phyloP scores from a whole-genome alignment of 2,888 invertebrate genomes.

The Limulus polyphemus region DNA sequence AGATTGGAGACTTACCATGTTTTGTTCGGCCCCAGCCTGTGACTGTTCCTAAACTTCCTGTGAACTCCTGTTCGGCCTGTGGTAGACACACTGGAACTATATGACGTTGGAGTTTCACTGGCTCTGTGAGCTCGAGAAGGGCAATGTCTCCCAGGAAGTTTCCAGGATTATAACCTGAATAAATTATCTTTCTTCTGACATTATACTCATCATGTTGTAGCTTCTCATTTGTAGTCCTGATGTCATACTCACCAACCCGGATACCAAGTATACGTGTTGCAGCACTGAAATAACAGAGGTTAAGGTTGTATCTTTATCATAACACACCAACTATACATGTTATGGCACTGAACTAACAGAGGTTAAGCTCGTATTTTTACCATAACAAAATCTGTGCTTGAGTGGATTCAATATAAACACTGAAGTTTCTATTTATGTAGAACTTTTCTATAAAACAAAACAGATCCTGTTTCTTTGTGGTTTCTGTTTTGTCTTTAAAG shows the following conservation, averaged over 20 bases:
- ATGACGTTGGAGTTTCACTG: constrained; percentile 77
- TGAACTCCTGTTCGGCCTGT: constrained; percentile 56
- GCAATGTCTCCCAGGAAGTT: constrained; percentile 87
- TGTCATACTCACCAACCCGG: constrained; percentile 84
- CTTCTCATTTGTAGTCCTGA: constrained; percentile 61
- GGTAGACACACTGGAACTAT: constrained; percentile 86
- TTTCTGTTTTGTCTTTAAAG: no score
- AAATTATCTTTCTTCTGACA: constrained; percentile 71
- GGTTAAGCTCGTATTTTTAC: no score
- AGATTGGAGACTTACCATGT: constrained; percentile 61
- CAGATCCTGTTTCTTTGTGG: no score
- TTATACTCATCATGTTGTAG: constrained; percentile 74
- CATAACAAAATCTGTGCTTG: no score
- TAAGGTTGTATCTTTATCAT: no score
- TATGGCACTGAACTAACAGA: no score
- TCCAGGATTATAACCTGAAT: constrained; percentile 62
- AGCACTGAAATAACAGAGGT: constrained; percentile 46
- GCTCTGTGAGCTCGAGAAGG: constrained; percentile 46
- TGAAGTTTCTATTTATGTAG: no score
- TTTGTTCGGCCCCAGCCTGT: constrained; percentile 78
- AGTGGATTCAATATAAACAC: no score
- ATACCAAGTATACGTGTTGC: constrained; percentile 77
- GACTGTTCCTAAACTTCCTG: constrained; percentile 83
- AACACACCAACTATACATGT: no score
- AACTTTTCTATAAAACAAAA: no score